These are phyloP conservation scores for Pteropus alecto DNA, from an alignment of 2,113 vertebrate species.

Conservation along the genomic window DNA sequence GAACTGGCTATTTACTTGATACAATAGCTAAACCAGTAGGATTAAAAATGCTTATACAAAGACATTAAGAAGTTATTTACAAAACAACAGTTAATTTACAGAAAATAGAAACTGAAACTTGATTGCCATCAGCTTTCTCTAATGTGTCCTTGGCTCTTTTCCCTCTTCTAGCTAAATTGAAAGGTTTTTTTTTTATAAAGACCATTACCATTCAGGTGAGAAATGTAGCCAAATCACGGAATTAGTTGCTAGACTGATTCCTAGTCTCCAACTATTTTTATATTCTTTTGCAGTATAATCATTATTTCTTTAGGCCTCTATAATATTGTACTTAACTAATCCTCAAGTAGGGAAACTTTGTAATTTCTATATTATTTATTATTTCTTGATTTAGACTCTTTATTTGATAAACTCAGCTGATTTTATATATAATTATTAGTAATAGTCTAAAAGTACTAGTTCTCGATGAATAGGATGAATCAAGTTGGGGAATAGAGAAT, in stretches of 20 bases:
- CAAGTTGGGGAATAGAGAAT: neutral
- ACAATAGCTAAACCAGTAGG: neutral
- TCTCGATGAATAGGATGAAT: neutral
- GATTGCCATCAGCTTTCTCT: neutral
- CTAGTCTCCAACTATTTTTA: neutral
- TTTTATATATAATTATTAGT: neutral
- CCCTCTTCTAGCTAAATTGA: neutral
- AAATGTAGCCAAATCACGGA: neutral
- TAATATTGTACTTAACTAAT: neutral
- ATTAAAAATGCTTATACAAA: constrained; percentile 3
- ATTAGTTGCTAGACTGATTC: neutral
- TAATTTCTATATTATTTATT: neutral
- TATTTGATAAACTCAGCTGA: neutral
- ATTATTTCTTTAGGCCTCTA: neutral
- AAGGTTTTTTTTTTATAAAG: neutral
- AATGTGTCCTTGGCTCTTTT: neutral
- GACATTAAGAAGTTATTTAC: constrained; percentile 37
- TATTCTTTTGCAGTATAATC: neutral
- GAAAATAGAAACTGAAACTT: constrained; percentile 33
- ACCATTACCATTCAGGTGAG: neutral
- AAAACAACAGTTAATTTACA: neutral
- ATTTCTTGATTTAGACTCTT: constrained; percentile 21
- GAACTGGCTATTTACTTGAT: neutral
- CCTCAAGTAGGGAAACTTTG: neutral
- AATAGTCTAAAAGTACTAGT: neutral